These are phyloP conservation scores for Lynx canadensis DNA, from an alignment of 2,113 vertebrate species.

Conservation along the genomic window DNA sequence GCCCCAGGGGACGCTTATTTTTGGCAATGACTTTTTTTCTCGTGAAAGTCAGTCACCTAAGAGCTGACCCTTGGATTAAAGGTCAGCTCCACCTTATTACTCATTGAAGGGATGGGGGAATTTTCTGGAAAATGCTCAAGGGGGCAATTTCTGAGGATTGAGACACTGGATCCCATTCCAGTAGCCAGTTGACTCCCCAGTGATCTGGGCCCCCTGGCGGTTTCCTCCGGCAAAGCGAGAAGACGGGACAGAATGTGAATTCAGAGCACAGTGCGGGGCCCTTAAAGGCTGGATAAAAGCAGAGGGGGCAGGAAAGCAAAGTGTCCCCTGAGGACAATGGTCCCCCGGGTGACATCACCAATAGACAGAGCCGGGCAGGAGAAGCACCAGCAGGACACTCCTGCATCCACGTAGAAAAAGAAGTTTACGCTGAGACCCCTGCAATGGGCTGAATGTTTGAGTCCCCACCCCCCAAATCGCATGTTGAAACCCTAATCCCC, in stretches of 20 bases:
- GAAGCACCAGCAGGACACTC: not conserved
- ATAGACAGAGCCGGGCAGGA: not conserved
- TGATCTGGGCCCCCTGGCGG: not conserved
- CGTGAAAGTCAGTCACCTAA: not conserved
- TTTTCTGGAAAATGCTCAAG: not conserved
- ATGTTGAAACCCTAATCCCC: not conserved
- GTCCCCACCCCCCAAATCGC: not conserved
- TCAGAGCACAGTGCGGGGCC: not conserved
- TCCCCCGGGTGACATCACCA: not conserved
- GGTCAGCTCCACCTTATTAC: not conserved
- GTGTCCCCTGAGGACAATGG: not conserved
- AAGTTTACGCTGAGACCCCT: not conserved
- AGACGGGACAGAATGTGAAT: not conserved
- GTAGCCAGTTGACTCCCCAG: not conserved
- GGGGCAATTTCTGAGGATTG: not conserved
- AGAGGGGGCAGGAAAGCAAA: not conserved
- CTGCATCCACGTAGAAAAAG: not conserved
- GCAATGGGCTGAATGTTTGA: not conserved
- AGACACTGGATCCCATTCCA: not conserved
- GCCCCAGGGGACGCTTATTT: not conserved
- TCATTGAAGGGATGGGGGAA: not conserved
- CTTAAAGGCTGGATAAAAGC: not conserved
- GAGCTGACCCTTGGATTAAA: not conserved
- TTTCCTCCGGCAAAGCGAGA: not conserved
- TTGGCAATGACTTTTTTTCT: not conserved